Evolutionary conservation across 2,888 invertebrate species (phyloP).

Genomic region (Tenthredo mesomela): DNA sequence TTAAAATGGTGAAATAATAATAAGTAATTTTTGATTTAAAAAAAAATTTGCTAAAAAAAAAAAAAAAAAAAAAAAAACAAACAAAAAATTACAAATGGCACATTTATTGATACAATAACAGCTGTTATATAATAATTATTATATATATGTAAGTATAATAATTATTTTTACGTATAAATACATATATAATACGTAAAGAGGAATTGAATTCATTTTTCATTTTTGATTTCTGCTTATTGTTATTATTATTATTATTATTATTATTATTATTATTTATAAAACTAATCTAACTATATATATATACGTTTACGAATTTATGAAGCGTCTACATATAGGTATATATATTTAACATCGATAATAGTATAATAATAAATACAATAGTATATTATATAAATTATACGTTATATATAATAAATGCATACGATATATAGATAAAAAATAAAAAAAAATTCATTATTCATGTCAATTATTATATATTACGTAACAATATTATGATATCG

Average conservation of each 20-base stretch:
- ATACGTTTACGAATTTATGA: too few species aligned
- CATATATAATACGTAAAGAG: neutral
- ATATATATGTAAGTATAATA: neutral
- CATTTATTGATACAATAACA: constrained; percentile 10
- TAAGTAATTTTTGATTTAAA: neutral
- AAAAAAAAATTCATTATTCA: too few species aligned
- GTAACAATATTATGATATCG: too few species aligned
- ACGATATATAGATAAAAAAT: too few species aligned
- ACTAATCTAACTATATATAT: neutral
- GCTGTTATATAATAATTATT: neutral
- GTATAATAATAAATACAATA: neutral
- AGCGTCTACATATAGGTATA: too few species aligned
- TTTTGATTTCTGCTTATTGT: neutral
- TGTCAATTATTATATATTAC: too few species aligned
- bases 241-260: neutral
- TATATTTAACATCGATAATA: neutral
- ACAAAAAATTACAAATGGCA: neutral
- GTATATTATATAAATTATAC: neutral
- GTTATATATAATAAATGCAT: too few species aligned
- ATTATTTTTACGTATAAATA: neutral
- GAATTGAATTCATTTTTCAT: neutral
- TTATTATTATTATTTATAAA: neutral
- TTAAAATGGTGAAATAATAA: neutral
- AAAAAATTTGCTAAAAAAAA: neutral
- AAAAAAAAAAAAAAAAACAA: neutral